Conservation (phyloP, 2,797 vertebrate species). For the Spondyliosoma cantharus region DNA sequence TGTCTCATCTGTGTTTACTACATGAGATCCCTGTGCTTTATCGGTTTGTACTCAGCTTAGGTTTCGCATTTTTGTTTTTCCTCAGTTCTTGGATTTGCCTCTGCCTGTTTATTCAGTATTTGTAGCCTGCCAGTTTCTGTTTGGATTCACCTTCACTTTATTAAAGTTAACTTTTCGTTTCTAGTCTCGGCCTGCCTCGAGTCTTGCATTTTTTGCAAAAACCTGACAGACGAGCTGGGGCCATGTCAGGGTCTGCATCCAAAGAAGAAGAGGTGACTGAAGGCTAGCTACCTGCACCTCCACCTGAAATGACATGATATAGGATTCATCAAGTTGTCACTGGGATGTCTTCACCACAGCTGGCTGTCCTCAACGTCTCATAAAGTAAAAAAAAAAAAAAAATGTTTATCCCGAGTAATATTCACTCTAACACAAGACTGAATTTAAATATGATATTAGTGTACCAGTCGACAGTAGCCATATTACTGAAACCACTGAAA, state of each 20-base stretch:
- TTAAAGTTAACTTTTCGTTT: too few relatives aligned
- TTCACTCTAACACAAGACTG: neutral
- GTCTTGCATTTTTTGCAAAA: too few relatives aligned
- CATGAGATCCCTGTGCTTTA: too few relatives aligned
- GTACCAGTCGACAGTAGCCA: neutral
- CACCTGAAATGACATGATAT: neutral
- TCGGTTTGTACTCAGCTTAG: too few relatives aligned
- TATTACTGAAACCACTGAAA: too few relatives aligned
- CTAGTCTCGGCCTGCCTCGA: too few relatives aligned
- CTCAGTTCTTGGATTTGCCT: too few relatives aligned
- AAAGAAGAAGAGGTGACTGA: neutral
- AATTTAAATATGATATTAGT: neutral
- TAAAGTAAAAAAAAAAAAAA: neutral
- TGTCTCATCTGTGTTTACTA: too few relatives aligned
- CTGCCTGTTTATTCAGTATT: too few relatives aligned
- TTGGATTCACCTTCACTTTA: too few relatives aligned
- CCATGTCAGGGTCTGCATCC: neutral
- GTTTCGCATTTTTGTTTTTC: too few relatives aligned
- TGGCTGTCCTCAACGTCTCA: neutral
- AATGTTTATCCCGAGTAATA: neutral
- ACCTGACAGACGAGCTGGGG: neutral
- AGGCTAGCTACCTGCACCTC: neutral
- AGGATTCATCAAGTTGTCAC: slow-evolving; percentile 6
- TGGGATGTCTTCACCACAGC: slow-evolving; percentile 8
- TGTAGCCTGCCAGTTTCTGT: too few relatives aligned